Percentiles rank a stretch among this genome's conserved stretches.
Conservation (phyloP, 2,888 invertebrate genomes). For the Drosophila siamana region DNA sequence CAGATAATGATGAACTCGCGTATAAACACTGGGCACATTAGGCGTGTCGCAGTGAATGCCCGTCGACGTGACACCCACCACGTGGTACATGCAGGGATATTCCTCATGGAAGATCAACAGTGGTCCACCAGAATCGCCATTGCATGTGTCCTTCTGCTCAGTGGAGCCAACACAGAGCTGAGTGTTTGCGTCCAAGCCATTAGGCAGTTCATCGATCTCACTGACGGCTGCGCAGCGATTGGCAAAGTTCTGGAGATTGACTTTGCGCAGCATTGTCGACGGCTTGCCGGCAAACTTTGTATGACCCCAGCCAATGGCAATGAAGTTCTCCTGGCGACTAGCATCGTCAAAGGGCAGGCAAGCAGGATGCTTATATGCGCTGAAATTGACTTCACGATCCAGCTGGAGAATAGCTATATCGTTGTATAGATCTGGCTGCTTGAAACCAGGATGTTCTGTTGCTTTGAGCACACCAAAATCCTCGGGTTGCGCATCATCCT, state of each 20-base stretch:
- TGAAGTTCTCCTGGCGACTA: constrained; percentile 59
- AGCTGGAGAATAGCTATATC: constrained; percentile 87
- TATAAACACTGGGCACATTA: constrained; percentile 72
- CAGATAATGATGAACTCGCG: constrained; percentile 69
- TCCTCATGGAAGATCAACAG: constrained; percentile 66
- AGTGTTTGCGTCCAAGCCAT: constrained; percentile 57
- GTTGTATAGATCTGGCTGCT: constrained; percentile 84
- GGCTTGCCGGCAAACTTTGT: constrained; percentile 77
- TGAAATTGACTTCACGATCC: constrained; percentile 81
- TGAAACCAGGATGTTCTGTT: constrained; percentile 85
- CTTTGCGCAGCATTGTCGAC: constrained; percentile 86
- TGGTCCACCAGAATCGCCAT: constrained; percentile 82
- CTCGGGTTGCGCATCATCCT: constrained; percentile 79
- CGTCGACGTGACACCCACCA: constrained; percentile 76
- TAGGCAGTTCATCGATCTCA: constrained; percentile 54
- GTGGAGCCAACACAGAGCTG: constrained; percentile 77
- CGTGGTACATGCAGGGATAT: constrained; percentile 74
- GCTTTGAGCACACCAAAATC: constrained; percentile 72
- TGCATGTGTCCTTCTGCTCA: constrained; percentile 75
- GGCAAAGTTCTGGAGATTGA: constrained; percentile 85
- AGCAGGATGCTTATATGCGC: constrained; percentile 85
- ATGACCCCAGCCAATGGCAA: constrained; percentile 87
- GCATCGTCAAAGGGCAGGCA: constrained; percentile 84
- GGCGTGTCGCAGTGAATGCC: constrained; percentile 68
- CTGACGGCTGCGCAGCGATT: constrained; percentile 52